Evolutionary conservation across 2,797 vertebrate species (phyloP).

Genomic region (Melanogrammus aeglefinus): DNA sequence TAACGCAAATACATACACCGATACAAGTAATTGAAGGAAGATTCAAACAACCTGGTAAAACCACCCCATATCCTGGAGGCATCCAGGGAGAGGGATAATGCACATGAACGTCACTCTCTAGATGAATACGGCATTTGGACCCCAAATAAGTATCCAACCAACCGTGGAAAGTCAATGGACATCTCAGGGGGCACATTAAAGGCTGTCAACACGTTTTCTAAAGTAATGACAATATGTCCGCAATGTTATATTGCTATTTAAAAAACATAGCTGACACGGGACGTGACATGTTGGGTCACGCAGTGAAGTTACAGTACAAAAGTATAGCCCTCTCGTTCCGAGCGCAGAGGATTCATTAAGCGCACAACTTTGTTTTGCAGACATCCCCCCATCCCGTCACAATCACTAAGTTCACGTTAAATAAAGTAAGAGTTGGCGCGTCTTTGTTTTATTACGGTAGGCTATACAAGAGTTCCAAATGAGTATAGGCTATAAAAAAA

Average conservation of each 20-base stretch:
- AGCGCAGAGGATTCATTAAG: too few species aligned
- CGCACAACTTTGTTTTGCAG: too few species aligned
- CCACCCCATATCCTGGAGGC: constrained; percentile 34
- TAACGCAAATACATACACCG: too few species aligned
- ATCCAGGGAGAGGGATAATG: constrained; percentile 19
- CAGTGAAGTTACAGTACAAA: too few species aligned
- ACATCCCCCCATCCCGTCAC: too few species aligned
- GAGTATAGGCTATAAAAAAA: too few species aligned
- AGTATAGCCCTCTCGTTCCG: too few species aligned
- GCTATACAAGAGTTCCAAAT: neutral
- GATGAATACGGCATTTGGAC: constrained; percentile 84
- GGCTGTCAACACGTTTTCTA: constrained; percentile 13
- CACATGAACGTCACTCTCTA: constrained; percentile 33
- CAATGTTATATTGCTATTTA: neutral
- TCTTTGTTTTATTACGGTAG: too few species aligned
- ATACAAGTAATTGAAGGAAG: neutral
- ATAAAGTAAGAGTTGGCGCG: too few species aligned
- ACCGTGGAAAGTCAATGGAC: constrained; percentile 54
- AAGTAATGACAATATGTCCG: neutral
- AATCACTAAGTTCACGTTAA: too few species aligned
- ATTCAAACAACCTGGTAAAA: constrained; percentile 18
- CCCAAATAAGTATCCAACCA: constrained; percentile 65
- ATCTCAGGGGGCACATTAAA: constrained; percentile 46
- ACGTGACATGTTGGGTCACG: too few species aligned
- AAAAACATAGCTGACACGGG: neutral